Base-by-base conservation (phyloP, 2,888 invertebrate genomes). In the Acanthosepion pharaonis region DNA sequence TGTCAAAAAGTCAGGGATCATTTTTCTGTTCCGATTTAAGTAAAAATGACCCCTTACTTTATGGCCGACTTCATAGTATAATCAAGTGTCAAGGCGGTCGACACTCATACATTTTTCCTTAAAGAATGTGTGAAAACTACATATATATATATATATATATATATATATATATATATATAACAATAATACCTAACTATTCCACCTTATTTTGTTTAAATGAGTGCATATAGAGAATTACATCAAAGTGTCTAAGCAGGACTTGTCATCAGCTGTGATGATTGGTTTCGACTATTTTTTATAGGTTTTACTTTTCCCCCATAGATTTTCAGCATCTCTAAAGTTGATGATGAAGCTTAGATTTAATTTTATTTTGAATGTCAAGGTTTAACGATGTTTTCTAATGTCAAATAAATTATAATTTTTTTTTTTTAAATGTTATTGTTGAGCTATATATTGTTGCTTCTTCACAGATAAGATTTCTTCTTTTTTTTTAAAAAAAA, bases 31-130 rank as follows among this genome's bases (percentile, higher is more conserved):
- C n/a, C 78, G 78, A 33, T 78, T 0, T 78, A 5, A 78, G 15
- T 78, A 78, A 78, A 78, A 78, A 78, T 78, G 78, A 78, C n/a
- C 78, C 78, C 78, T 78, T 78, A 78, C 78, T 78, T 78, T 33
- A n/a, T 78, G n/a, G 33, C 78, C 78, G 33, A 78, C 78, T 33
- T 78, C 78, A 78, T 78, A 15, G 33, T 78, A n/a, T n/a, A n/a
- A n/a, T 0, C n/a, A n/a, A 78, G 78, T 78, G 78, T 78, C 78
- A 78, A 78, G 78, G 9, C 78, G 78, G n/a, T 33, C 78, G 11
- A 78, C n/a, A n/a, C 78, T 78, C n/a, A 78, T n/a, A 33, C 78
- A 78, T 78, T 78, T 78, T 78, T n/a, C n/a, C 15, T 11, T 78
- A 33, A 78, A 78, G 23, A 59, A 59, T 23, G n/a, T 78, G 78